Conservation (phyloP, 2,888 invertebrate genomes). For the Calameuta idolon region DNA sequence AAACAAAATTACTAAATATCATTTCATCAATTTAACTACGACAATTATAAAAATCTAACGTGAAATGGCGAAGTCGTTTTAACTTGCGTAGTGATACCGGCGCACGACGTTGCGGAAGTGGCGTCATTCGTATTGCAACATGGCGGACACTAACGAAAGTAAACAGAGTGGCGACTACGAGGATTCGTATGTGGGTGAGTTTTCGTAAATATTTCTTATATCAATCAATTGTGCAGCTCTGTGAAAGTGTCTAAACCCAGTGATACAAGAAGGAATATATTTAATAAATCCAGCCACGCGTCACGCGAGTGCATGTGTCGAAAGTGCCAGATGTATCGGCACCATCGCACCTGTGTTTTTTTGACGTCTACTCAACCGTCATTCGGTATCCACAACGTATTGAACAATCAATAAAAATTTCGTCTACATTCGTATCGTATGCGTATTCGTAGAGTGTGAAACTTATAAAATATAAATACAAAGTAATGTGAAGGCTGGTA, state of each 20-base stretch:
- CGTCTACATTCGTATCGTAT: no score
- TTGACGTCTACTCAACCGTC: conserved; percentile 31
- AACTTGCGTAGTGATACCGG: conserved; percentile 37
- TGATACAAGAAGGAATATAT: background rate
- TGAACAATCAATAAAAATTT: no score
- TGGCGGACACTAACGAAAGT: conserved; percentile 69
- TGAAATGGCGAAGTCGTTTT: conserved; percentile 28
- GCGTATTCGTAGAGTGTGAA: no score
- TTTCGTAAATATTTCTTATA: conserved; percentile 22
- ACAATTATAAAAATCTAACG: conserved; percentile 16
- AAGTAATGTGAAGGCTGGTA: no score
- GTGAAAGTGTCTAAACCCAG: no score
- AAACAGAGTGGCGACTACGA: conserved; percentile 68
- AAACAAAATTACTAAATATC: background rate
- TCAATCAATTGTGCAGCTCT: no score
- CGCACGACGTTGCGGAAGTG: conserved; percentile 44
- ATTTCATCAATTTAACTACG: background rate
- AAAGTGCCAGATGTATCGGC: conserved; percentile 43
- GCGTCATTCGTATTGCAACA: conserved; percentile 60
- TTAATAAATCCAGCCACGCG: background rate
- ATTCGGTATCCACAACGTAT: background rate
- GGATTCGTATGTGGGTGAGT: conserved; percentile 63
- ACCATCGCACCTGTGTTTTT: conserved; percentile 30
- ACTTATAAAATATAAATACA: no score
- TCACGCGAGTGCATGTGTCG: conserved; percentile 14